phyloP scores from a whole-genome alignment of 2,888 invertebrate genomes.

The Acronicta leporina region DNA sequence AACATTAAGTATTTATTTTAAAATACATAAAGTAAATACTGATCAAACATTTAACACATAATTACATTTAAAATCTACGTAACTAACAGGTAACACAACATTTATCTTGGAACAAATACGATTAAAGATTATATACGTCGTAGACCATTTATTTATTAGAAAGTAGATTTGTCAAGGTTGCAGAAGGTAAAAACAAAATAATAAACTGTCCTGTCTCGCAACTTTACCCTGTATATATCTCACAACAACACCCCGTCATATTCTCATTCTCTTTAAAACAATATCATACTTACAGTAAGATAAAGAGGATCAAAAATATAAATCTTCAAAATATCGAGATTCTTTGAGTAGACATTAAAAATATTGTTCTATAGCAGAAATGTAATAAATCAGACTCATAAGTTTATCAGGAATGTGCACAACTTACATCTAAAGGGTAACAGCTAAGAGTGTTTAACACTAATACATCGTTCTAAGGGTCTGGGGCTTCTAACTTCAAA shows the following conservation, averaged over 20 bases:
- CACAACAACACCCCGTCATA: slow-evolving; percentile 75
- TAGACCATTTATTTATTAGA: slow-evolving; percentile 59
- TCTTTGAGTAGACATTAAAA: slow-evolving; percentile 78
- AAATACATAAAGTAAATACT: slow-evolving; percentile 82
- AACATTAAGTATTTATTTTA: slow-evolving; percentile 73
- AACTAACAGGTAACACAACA: slow-evolving; percentile 82
- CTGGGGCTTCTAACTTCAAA: slow-evolving; percentile 71
- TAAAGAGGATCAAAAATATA: slow-evolving; percentile 87
- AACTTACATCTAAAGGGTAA: slow-evolving; percentile 81
- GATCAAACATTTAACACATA: slow-evolving; percentile 84
- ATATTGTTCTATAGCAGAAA: slow-evolving; percentile 85
- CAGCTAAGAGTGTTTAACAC: slow-evolving; percentile 75
- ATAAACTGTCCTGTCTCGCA: slow-evolving; percentile 67
- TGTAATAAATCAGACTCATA: slow-evolving; percentile 86
- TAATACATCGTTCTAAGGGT: slow-evolving; percentile 68
- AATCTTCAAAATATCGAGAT: slow-evolving; percentile 86
- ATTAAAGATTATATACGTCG: slow-evolving; percentile 49
- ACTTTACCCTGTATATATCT: slow-evolving; percentile 85
- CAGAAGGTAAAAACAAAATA: slow-evolving; percentile 57
- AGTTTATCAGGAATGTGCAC: slow-evolving; percentile 85
- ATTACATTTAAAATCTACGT: slow-evolving; percentile 68
- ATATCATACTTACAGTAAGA: slow-evolving; percentile 83
- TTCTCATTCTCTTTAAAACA: slow-evolving; percentile 73
- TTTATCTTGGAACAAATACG: slow-evolving; percentile 70
- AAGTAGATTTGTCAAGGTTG: slow-evolving; percentile 68